Conservation (phyloP, 2,888 invertebrate species). For the Nowickia ferox region DNA sequence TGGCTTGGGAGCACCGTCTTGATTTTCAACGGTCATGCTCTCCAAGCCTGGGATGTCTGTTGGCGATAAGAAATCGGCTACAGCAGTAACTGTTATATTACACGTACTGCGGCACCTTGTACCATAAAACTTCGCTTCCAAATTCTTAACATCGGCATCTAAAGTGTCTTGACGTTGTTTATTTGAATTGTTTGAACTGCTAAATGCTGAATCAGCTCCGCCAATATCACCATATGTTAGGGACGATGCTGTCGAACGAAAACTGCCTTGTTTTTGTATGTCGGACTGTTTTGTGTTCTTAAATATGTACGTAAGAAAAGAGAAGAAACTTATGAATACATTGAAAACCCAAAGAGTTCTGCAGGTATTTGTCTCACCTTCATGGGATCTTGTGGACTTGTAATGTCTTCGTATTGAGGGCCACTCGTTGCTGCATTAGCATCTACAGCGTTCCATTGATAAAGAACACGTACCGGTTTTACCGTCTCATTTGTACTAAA, state of each 20-base stretch:
- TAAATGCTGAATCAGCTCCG: slow-evolving; percentile 82
- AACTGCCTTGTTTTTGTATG: slow-evolving; percentile 76
- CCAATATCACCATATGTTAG: slow-evolving; percentile 84
- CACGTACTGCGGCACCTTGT: slow-evolving; percentile 87
- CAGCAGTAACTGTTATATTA: slow-evolving; percentile 86
- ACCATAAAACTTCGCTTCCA: slow-evolving; percentile 75
- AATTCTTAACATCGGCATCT: slow-evolving; percentile 10
- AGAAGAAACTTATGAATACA: neutral
- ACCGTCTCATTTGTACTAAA: slow-evolving; percentile 77
- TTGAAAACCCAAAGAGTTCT: neutral
- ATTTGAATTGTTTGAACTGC: slow-evolving; percentile 83
- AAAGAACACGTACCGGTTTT: slow-evolving; percentile 82
- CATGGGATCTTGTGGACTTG: slow-evolving; percentile 35
- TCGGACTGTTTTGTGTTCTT: slow-evolving; percentile 34
- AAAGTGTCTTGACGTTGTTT: slow-evolving; percentile 69
- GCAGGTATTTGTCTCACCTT: slow-evolving; percentile 47
- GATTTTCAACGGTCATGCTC: slow-evolving; percentile 39
- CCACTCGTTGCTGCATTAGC: slow-evolving; percentile 72
- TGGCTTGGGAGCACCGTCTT: slow-evolving; percentile 76
- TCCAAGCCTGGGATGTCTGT: slow-evolving; percentile 38
- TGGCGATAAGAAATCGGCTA: slow-evolving; percentile 81
- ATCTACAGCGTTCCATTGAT: slow-evolving; percentile 85
- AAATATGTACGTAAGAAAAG: neutral
- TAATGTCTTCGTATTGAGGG: slow-evolving; percentile 30
- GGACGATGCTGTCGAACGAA: slow-evolving; percentile 80